phyloP scores from a whole-genome alignment of 2,113 vertebrate species.

The Nematolebias whitei region DNA sequence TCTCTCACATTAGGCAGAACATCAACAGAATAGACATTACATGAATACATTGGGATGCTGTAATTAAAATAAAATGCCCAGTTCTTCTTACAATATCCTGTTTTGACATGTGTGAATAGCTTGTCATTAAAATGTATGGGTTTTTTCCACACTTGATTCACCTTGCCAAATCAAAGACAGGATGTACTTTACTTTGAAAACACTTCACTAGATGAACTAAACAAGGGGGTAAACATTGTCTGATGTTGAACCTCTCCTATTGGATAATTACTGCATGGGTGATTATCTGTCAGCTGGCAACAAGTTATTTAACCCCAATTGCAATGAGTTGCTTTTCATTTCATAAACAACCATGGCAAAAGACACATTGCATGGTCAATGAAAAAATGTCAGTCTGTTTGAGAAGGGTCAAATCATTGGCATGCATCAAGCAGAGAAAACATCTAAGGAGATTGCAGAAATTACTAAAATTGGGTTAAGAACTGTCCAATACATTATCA shows the following conservation, averaged over 20 bases:
- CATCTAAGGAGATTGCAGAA: too few relatives aligned
- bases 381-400: too few relatives aligned
- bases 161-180: conserved; percentile 8
- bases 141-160: conserved; percentile 38
- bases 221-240: conserved; percentile 58
- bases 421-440: too few relatives aligned
- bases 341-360: too few relatives aligned
- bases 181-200: conserved; percentile 29
- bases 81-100: conserved; percentile 22
- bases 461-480: too few relatives aligned
- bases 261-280: too few relatives aligned
- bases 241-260: conserved; percentile 54
- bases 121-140: conserved; percentile 27
- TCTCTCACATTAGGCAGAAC: conserved; percentile 32
- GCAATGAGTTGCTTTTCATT: too few relatives aligned
- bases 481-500: too few relatives aligned
- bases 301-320: too few relatives aligned
- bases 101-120: conserved; percentile 6
- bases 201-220: conserved; percentile 52
- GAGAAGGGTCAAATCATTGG: too few relatives aligned
- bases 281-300: too few relatives aligned
- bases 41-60: conserved; percentile 26
- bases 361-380: too few relatives aligned
- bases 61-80: conserved; percentile 24
- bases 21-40: conserved; percentile 26